phyloP scores from a whole-genome alignment of 92 coral and sea anemone genomes.

The Virgularia gustaviana region DNA sequence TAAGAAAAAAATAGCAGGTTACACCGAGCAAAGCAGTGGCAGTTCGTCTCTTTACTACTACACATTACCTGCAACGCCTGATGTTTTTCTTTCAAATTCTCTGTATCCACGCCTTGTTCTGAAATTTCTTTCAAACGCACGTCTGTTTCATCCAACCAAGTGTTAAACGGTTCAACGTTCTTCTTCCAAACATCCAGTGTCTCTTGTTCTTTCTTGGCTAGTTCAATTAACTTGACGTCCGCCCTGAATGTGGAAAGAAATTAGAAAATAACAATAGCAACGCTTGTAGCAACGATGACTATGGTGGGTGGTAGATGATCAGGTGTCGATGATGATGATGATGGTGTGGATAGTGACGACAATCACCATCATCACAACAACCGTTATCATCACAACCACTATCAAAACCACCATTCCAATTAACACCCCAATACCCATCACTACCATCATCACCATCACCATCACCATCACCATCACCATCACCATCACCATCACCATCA shows the following conservation, averaged over 20 bases:
- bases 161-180: slow-evolving; percentile 27
- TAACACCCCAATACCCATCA: neutral
- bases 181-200: slow-evolving; percentile 36
- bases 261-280: neutral
- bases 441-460: neutral
- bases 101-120: neutral
- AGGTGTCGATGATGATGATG: too few species aligned
- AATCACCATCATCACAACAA: neutral
- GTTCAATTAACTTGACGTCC: slow-evolving; percentile 36
- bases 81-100: slow-evolving; percentile 8
- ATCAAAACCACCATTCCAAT: neutral
- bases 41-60: neutral
- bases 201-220: slow-evolving; percentile 36
- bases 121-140: slow-evolving; percentile 9
- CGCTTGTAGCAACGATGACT: neutral
- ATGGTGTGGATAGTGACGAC: neutral
- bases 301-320: neutral
- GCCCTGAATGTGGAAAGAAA: too few species aligned
- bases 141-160: slow-evolving; percentile 24
- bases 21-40: neutral
- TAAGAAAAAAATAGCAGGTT: neutral
- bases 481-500: neutral
- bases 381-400: neutral
- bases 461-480: neutral
- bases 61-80: slow-evolving; percentile 34